Conservation (phyloP, 2,888 invertebrate genomes). For the Trachelus iudaicus region DNA sequence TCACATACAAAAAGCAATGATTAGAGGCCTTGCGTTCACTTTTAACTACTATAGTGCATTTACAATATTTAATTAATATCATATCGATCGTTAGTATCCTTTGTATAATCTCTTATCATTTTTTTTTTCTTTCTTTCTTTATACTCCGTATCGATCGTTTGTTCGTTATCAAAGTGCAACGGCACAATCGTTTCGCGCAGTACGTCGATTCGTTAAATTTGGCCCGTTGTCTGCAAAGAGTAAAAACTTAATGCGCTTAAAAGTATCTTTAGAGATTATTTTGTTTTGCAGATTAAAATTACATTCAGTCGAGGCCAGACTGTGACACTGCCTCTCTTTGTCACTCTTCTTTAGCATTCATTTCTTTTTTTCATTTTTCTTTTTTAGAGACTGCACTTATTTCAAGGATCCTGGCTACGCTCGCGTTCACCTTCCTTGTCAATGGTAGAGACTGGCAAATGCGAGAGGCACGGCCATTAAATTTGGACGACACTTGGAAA, state of each 20-base stretch:
- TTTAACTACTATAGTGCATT: constrained; percentile 58
- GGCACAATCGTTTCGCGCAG: neutral
- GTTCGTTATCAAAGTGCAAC: neutral
- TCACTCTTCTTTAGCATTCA: constrained; percentile 13
- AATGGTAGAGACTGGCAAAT: neutral
- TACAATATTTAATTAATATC: constrained; percentile 29
- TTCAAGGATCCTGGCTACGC: neutral
- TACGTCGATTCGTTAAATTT: constrained; percentile 16
- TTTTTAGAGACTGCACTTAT: constrained; percentile 26
- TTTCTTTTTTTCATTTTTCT: too few relatives aligned
- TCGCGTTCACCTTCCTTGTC: neutral
- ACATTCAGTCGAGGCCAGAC: constrained; percentile 57
- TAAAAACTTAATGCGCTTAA: constrained; percentile 42
- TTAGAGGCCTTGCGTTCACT: constrained; percentile 62
- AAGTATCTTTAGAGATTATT: constrained; percentile 9
- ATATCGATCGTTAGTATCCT: constrained; percentile 27
- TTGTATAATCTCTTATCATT: constrained; percentile 19
- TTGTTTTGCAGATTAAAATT: constrained; percentile 45
- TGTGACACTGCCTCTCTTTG: constrained; percentile 34
- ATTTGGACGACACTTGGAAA: neutral
- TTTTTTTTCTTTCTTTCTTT: neutral
- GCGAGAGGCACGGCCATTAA: neutral
- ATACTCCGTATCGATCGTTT: constrained; percentile 7
- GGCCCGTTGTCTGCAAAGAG: constrained; percentile 53
- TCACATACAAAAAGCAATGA: constrained; percentile 64